Base-by-base conservation (phyloP, 2,113 vertebrate species). In the Ahaetulla prasina region DNA sequence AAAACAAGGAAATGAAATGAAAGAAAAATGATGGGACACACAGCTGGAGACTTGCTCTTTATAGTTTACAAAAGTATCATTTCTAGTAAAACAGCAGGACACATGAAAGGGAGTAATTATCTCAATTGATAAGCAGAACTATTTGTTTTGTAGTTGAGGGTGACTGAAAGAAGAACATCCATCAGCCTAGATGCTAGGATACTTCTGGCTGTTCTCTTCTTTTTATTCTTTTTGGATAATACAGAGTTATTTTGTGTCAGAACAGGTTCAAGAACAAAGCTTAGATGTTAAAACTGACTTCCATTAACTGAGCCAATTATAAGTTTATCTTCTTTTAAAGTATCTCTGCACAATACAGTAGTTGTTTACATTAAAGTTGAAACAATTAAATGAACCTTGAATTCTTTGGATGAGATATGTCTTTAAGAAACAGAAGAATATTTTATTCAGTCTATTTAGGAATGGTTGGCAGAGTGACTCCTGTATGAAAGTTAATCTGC, bases 271-370 rank as follows among this genome's bases (percentile, higher is more conserved):
- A 91, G 63, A 87, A 68, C 20, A 92, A 91, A 89, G 6, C 39
- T 93, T 92, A 30, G 16, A 52, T 10, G 53, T 20, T 85, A 3
- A 63, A 87, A 93, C 87, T 92, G 54, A 25, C 47, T 89, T 91
- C 80, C 80, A 93, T 88, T 23, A 54, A 80, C 4, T 52, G 55
- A 86, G 74, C 20, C 18, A 80, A 80, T 80, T 80, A 39, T 39
- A 80, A 22, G 35, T 43, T 50, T 91, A 45, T 89, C 92, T 94
- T 22, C 85, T 30, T 16, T 91, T 92, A 88, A 50, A 88, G 86
- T 94, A 89, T 91, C 16, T 60, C 93, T 35, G 86, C 55, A 23
- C 63, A 92, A 93, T 93, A 92, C 49, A 95, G 60, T 94, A 94
- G 49, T 94, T n/a, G 89, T 92, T 94, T 84, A 93, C 90, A 91